Evolutionary conservation across 2,113 vertebrate species (phyloP), one percentile per base, ranked within the genome.

Genomic region (Paradoxurus hermaphroditus): DNA sequence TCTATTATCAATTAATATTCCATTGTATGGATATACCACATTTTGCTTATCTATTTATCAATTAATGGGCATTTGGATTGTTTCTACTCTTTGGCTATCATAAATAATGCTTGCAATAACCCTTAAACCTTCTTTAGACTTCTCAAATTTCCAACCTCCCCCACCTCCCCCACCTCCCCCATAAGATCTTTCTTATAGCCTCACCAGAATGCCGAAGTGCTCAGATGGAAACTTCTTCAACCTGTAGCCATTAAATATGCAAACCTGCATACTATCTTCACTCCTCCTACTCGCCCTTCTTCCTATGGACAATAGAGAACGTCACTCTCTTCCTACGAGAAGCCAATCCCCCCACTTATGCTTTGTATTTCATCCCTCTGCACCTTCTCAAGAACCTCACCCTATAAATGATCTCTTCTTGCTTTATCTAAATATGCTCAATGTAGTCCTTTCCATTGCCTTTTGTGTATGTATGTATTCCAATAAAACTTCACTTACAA

Each of bases 31-130:
- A 31, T 78, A 59, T 31, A 31, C 10, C 44, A 72, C 15, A 78
- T 85, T 51, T 94, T 90, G 14, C 44, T 86, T 95, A 63, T 36
- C 36, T 51, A 86, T 86, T 75, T 92, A 85, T 92, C 39, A 62
- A 23, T 46, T 39, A 49, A 49, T 86, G 63, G 63, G 36, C n/a
- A 72, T 39, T 86, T 63, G 5, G 53, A 39, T 91, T 65, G 31
- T 56, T 73, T 94, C 83, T 68, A 46, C 27, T 65, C 62, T 90
- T 44, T 65, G 56, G 51, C 63, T 67, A 27, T 56, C 86, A 59
- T 59, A 67, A 91, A 51, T 87, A 67, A 46, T 83, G 31, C 79
- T 95, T 79, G 15, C 31, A 92, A 39, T 89, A 34, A 36, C 34
- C 65, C 41, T 78, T 53, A 79, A 90, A 73, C 44, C 31, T 39